Evolutionary conservation across 2,888 invertebrate genomes (phyloP).

Genomic region (Seladonia tumulorum): DNA sequence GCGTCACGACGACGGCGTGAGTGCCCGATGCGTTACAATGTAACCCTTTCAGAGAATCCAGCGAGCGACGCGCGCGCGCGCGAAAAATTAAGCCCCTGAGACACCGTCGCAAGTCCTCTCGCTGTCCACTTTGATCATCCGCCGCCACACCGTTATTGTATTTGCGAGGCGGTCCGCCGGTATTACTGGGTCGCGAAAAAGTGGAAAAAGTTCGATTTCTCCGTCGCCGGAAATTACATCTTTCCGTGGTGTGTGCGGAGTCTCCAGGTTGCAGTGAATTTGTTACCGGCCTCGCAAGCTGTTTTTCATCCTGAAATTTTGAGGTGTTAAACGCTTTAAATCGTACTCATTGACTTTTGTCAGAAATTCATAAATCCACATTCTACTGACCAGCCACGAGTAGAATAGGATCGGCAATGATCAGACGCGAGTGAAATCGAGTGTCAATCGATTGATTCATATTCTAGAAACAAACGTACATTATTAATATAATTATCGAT

Average conservation of each 20-base stretch:
- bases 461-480: background rate
- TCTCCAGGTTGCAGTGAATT: background rate
- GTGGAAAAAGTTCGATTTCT: background rate
- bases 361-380: background rate
- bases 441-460: background rate
- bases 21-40: slow-evolving; percentile 30
- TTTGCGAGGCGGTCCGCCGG: slow-evolving; percentile 25
- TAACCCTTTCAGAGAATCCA: slow-evolving; percentile 36
- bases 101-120: slow-evolving; percentile 34
- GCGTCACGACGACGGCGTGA: background rate
- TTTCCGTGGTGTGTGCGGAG: no score
- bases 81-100: slow-evolving; percentile 53
- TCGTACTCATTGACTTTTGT: background rate
- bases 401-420: background rate
- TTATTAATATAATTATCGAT: background rate
- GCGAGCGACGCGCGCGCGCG: slow-evolving; percentile 37
- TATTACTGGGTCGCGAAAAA: slow-evolving; percentile 27
- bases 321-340: background rate
- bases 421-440: background rate
- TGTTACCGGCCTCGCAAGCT: background rate
- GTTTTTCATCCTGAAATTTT: no score
- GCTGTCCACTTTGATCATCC: slow-evolving; percentile 49
- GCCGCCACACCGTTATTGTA: slow-evolving; percentile 29
- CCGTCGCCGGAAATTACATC: background rate
- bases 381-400: background rate